Percentiles rank a stretch among this genome's conserved stretches.
Evolutionary conservation across 2,113 vertebrate species (phyloP).

Genomic region (Platichthys stellatus): DNA sequence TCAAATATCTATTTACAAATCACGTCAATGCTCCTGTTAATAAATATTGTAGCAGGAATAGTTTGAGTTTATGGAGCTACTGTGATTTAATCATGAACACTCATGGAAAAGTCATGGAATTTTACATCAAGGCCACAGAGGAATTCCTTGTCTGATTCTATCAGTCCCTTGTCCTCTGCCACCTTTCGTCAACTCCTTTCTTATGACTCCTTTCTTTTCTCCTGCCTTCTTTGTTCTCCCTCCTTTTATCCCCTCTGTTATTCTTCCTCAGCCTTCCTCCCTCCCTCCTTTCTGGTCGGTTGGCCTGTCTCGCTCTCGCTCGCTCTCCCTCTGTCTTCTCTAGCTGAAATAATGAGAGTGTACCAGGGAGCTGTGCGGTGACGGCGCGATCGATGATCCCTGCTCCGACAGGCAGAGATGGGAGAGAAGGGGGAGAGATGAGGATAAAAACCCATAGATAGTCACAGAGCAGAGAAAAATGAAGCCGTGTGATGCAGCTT

Average conservation of each 20-base stretch:
- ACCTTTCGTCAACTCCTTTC: constrained; percentile 13
- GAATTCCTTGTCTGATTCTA: constrained; percentile 27
- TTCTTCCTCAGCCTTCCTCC: background rate
- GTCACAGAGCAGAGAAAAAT: constrained; percentile 53
- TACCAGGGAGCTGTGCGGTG: constrained; percentile 66
- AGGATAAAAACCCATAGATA: constrained; percentile 57
- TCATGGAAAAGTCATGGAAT: constrained; percentile 10
- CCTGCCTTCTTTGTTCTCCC: background rate
- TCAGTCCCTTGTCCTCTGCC: constrained; percentile 17
- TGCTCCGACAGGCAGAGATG: constrained; percentile 67
- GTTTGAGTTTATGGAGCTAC: background rate
- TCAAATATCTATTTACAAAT: no score
- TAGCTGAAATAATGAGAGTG: constrained; percentile 77
- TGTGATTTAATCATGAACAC: constrained; percentile 11
- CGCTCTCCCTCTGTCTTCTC: constrained; percentile 58
- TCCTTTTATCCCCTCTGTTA: background rate
- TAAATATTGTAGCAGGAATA: no score
- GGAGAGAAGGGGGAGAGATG: constrained; percentile 42
- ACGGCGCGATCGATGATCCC: constrained; percentile 75
- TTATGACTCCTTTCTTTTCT: constrained; percentile 34
- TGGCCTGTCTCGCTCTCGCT: constrained; percentile 20
- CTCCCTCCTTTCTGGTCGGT: constrained; percentile 27
- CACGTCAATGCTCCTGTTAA: no score
- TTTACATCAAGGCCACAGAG: constrained; percentile 23
- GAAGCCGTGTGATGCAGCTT: constrained; percentile 33